A percentile compares a stretch with the other conserved stretches of the same genome.
Conservation (phyloP, 2,888 invertebrate species). For the Pammene fasciana region DNA sequence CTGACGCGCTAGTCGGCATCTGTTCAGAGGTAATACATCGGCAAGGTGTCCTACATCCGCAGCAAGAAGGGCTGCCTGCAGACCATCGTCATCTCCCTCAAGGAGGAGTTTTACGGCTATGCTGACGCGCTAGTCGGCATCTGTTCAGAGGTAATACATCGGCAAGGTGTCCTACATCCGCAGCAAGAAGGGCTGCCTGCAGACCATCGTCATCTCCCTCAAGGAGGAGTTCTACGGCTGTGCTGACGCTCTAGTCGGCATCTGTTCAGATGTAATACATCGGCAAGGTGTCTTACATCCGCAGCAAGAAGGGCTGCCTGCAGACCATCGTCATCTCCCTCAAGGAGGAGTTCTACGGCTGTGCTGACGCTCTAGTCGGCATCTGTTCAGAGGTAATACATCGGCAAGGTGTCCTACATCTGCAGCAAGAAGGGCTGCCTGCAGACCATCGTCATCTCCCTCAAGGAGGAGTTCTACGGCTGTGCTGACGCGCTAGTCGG, state of each 20-base stretch:
- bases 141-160: conserved; percentile 91
- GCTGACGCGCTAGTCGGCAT: conserved; percentile 99
- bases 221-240: conserved; percentile 99
- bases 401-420: conserved; percentile 98
- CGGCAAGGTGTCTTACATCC: conserved; percentile 98
- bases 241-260: conserved; percentile 98
- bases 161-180: conserved; percentile 99
- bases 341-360: conserved; percentile 99
- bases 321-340: conserved; percentile 99
- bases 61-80: conserved; percentile 95
- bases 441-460: conserved; percentile 99
- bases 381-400: conserved; percentile 94
- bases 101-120: conserved; percentile 99
- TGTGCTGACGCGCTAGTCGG: conserved; percentile 98
- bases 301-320: conserved; percentile 92
- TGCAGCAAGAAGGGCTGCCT: conserved; percentile 93
- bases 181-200: conserved; percentile 93
- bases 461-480: conserved; percentile 99
- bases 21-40: conserved; percentile 92
- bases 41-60: conserved; percentile 98
- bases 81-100: conserved; percentile 99
- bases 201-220: conserved; percentile 99
- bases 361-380: conserved; percentile 98
- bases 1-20: conserved; percentile 98
- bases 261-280: conserved; percentile 93